These are phyloP conservation scores for Colletes collaris DNA, from an alignment of 2,888 invertebrate species.

Conservation along the genomic window DNA sequence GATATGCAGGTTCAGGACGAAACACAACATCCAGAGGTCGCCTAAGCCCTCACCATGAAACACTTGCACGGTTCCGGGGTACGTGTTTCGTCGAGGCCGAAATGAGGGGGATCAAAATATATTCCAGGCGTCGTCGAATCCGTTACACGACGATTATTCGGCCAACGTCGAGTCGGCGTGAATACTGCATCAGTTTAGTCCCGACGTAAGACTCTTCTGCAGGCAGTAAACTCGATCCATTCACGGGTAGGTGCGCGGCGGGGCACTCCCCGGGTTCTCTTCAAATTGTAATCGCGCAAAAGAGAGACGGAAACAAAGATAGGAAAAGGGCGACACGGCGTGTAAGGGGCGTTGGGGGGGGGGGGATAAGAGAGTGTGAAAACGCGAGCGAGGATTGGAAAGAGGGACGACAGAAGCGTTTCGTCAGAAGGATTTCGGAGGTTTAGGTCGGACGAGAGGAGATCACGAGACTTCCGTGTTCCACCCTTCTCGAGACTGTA, in stretches of 20 bases:
- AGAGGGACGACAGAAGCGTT: constrained; percentile 56
- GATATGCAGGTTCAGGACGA: no score
- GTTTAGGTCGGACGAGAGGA: constrained; percentile 63
- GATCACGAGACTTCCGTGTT: constrained; percentile 67
- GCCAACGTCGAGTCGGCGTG: constrained; percentile 27
- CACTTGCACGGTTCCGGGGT: no score
- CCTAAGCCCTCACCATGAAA: no score
- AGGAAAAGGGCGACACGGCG: neutral
- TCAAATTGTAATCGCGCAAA: constrained; percentile 58
- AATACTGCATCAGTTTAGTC: constrained; percentile 57
- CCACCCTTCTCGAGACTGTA: constrained; percentile 50
- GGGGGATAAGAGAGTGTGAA: constrained; percentile 57
- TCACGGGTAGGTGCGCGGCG: constrained; percentile 1
- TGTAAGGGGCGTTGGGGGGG: neutral
- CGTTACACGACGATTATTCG: constrained; percentile 32
- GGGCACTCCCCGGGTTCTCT: constrained; percentile 35
- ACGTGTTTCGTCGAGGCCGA: no score
- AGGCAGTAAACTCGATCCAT: constrained; percentile 40
- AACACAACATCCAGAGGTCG: no score
- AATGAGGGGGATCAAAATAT: constrained; percentile 7
- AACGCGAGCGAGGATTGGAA: constrained; percentile 58
- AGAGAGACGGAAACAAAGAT: constrained; percentile 53
- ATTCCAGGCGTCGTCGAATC: constrained; percentile 23
- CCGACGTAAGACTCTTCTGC: constrained; percentile 46
- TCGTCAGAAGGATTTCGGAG: constrained; percentile 68